These are phyloP conservation scores for Hirtodrosophila alboralis DNA, from an alignment of 2,888 invertebrate genomes.

Conservation along the genomic window DNA sequence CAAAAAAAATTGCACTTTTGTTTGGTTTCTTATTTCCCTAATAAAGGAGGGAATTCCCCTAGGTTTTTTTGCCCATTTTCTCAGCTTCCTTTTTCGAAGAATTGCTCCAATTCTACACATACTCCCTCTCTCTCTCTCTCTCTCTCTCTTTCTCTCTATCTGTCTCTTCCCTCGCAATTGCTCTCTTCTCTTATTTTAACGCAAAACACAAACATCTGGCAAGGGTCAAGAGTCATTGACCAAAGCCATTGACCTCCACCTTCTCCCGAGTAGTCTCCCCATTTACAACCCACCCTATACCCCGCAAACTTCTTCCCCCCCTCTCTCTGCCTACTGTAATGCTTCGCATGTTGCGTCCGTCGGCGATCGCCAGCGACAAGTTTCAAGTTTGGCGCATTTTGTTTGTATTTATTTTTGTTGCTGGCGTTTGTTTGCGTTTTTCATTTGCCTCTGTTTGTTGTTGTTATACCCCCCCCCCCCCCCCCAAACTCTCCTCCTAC, in stretches of 20 bases:
- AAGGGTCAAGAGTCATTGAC: conserved; percentile 67
- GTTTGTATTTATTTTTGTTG: conserved; percentile 6
- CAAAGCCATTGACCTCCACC: conserved; percentile 70
- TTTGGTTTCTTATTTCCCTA: no score
- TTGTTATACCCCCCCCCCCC: conserved; percentile 1
- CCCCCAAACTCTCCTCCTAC: no score
- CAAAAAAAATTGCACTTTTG: no score
- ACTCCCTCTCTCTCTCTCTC: background rate
- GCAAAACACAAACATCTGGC: conserved; percentile 10
- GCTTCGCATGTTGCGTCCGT: background rate
- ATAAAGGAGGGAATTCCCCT: no score
- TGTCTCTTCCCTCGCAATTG: no score
- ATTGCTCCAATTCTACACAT: conserved; percentile 24
- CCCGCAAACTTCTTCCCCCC: no score
- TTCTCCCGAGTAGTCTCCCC: conserved; percentile 33
- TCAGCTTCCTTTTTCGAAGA: conserved; percentile 9
- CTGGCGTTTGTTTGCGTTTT: conserved; percentile 56
- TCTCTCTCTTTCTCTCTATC: background rate
- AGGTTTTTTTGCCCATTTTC: background rate
- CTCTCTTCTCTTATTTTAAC: background rate
- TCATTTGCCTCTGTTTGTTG: conserved; percentile 55
- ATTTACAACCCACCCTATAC: conserved; percentile 3
- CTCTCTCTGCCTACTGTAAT: no score
- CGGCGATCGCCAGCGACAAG: conserved; percentile 52
- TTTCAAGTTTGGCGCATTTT: conserved; percentile 64